Conservation (phyloP, 2,888 invertebrate species). For the Phlogophora meticulosa region DNA sequence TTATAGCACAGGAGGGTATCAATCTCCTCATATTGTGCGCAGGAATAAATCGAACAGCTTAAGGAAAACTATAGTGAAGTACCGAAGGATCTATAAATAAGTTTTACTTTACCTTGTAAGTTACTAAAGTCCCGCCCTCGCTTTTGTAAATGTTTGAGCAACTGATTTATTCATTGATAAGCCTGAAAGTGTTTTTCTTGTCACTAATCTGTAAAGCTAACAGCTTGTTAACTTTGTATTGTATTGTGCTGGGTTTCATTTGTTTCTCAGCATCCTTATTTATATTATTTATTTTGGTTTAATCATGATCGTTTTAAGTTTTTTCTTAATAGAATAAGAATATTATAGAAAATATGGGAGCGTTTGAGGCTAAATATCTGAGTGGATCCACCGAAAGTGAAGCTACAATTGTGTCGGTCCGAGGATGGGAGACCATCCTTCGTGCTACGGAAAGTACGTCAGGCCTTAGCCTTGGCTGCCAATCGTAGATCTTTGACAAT, state of each 20-base stretch:
- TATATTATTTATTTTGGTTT: not conserved
- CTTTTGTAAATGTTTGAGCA: constrained; percentile 25
- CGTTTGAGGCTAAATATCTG: too few relatives aligned
- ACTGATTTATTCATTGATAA: constrained; percentile 34
- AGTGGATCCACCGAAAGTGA: too few relatives aligned
- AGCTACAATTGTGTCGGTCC: too few relatives aligned
- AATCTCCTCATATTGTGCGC: constrained; percentile 33
- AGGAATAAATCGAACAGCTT: constrained; percentile 6
- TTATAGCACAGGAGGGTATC: not conserved
- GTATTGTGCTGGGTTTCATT: not conserved
- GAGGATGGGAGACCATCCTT: too few relatives aligned
- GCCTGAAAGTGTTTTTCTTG: constrained; percentile 36
- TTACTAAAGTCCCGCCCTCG: constrained; percentile 32
- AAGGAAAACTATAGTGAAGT: constrained; percentile 22
- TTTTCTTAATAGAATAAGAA: too few relatives aligned
- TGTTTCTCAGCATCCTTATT: not conserved
- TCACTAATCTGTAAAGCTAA: constrained; percentile 36
- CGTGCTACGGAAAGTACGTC: too few relatives aligned
- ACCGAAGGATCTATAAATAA: constrained; percentile 20
- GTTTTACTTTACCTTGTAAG: constrained; percentile 26
- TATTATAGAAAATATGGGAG: too few relatives aligned
- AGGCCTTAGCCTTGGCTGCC: too few relatives aligned
- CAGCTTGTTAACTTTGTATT: constrained; percentile 11
- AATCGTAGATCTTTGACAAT: too few relatives aligned
- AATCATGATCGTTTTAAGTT: too few relatives aligned